Evolutionary conservation across 1,140 invertebrate species (phyloP), one percentile per base, ranked within the genome.

Genomic region (Drosophila bipectinata): DNA sequence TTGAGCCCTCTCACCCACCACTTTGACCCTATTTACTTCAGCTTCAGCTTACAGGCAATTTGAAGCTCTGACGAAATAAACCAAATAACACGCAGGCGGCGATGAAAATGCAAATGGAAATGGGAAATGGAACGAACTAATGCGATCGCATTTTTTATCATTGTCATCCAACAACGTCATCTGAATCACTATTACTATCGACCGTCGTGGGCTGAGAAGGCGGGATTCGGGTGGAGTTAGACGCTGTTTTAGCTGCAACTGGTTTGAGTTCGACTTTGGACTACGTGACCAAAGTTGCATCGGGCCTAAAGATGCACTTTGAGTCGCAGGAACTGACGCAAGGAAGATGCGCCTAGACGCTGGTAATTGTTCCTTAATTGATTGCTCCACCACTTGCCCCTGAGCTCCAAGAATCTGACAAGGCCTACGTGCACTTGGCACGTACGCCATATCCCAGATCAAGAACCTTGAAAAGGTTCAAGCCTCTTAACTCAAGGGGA

Each of bases 401-500:
- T 24, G 6, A 2, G 32, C 10, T 48, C 59, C 54, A 28, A 28
- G 28, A 26, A 44, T 1, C 44, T 59, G 52, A 26, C 8, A 8
- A 24, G 41, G 75, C 18, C 58, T 77, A 88, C 83, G 79, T 85
- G 81, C 77, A 48, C 44, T 47, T 64, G 56, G 76, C 83, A 77
- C 79, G 83, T 88, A 83, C 45, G 34, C 76, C 54, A 47, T 7
- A 24, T 3, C 18, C 47, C 34, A 48, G 63, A 69, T 60, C 64
- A 26, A 82, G 72, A 79, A 83, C 83, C 83, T 88, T 88, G 83
- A 88, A 77, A 79, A 83, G 76, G 76, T 88, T 88, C 67, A 79
- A 62, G 69, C 57, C 56, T 39, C 12, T 39, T 56, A 24, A 34
- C 7, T 57, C 48, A 63, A 61, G 55, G 80, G 74, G 82, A 82